Base-by-base conservation (phyloP, 2,888 invertebrate species). In the Amorpha juglandis region DNA sequence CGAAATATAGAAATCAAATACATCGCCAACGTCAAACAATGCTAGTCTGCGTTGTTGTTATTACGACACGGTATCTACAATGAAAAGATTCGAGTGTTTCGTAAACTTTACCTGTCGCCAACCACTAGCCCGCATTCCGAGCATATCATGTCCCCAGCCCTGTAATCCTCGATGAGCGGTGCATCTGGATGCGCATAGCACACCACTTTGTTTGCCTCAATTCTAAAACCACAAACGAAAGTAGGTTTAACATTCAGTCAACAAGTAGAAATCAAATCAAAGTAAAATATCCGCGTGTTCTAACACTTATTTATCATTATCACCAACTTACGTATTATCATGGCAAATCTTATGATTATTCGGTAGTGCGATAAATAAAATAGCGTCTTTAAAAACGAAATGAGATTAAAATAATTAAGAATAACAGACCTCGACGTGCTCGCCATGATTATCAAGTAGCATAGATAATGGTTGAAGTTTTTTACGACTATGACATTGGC, bases 101-200 rank as follows among this genome's bases (percentile, higher is more conserved):
- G 83, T 74, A 85, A 82, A 85, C 73, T 75, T 84, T 94, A 98
- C 98, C 98, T 96, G 93, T 99, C 99, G 14, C 99, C 99, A 33
- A 99, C 99, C 63, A 99, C 99, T 68, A 99, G 95, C n/a, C 99
- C 99, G 94, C 99, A 99, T 93, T 99, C 98, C 38, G 99, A 98
- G 88, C 99, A 99, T 80, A 99, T 98, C 95, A 99, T 98, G 93
- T 99, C 99, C 47, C 99, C 99, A 71, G 99, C 99, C 81, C 99
- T 95, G 89, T 99, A 99, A 90, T 99, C 99, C 90, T 99, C 99
- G 78, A 99, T 98, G 64, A 99, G 95, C 62, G 97, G 96, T 16
- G 99, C 98, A 87, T 99, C 98, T 71, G 99, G 99, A 94, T 99
- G 99, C 70, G 97, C 96, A 89, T 96, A 97, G 87, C 99, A 99